Percentiles rank a stretch among this genome's conserved stretches.
Evolutionary conservation across 2,113 vertebrate genomes (phyloP).

Genomic region (Oryzias melastigma): DNA sequence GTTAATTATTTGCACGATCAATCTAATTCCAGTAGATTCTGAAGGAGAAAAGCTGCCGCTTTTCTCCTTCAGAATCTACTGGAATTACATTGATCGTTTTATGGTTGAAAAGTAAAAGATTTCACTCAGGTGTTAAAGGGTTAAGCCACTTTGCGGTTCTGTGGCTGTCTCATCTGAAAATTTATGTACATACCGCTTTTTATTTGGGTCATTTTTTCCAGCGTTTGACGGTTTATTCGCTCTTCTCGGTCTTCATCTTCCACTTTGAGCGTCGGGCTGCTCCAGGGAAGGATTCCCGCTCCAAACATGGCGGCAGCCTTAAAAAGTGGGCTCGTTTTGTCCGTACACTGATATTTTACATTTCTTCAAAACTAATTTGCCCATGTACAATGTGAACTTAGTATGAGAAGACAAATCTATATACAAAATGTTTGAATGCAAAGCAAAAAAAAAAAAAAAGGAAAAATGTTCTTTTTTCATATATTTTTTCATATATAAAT

Average conservation of each 20-base stretch:
- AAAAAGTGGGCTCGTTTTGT: slow-evolving; percentile 40
- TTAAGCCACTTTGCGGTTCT: neutral
- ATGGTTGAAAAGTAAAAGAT: too few species aligned
- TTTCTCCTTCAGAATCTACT: too few species aligned
- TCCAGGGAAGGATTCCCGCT: neutral
- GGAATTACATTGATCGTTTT: too few species aligned
- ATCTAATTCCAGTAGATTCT: too few species aligned
- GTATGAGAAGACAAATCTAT: slow-evolving; percentile 61
- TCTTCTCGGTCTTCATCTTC: slow-evolving; percentile 16
- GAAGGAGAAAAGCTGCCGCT: too few species aligned
- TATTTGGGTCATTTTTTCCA: slow-evolving; percentile 32
- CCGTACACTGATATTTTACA: slow-evolving; percentile 38
- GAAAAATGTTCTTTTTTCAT: slow-evolving; percentile 1
- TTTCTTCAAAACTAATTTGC: slow-evolving; percentile 45
- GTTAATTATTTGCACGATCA: too few species aligned
- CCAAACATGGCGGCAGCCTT: slow-evolving; percentile 40
- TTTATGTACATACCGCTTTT: slow-evolving; percentile 25
- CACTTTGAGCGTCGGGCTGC: neutral
- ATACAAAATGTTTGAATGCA: slow-evolving; percentile 50
- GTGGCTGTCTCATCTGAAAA: slow-evolving; percentile 5
- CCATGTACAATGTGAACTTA: slow-evolving; percentile 62
- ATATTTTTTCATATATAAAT: slow-evolving; percentile 17
- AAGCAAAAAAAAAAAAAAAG: slow-evolving; percentile 25
- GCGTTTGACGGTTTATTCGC: slow-evolving; percentile 20
- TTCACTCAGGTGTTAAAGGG: too few species aligned